These are phyloP conservation scores for Leptothorax acervorum DNA, from an alignment of 2,888 invertebrate species.

Conservation along the genomic window DNA sequence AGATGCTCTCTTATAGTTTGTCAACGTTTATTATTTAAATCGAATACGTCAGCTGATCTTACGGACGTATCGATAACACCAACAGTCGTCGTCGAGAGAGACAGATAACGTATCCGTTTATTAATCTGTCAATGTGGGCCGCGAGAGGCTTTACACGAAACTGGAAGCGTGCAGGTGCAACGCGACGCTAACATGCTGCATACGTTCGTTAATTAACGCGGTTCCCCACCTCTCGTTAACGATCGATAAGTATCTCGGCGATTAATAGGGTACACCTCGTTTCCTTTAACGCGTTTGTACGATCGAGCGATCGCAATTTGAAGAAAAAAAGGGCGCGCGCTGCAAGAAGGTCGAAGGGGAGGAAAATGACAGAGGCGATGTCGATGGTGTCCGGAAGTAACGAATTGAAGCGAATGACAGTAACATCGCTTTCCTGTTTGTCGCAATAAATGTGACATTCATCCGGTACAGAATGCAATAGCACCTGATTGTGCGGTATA, in stretches of 20 bases:
- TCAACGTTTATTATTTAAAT: slow-evolving; percentile 23
- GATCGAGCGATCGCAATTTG: slow-evolving; percentile 1
- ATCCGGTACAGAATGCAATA: neutral
- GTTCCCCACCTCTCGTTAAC: slow-evolving; percentile 62
- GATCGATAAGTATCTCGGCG: slow-evolving; percentile 66
- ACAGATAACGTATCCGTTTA: slow-evolving; percentile 61
- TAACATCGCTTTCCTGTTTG: neutral
- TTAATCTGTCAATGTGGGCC: slow-evolving; percentile 68
- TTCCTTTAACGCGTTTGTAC: slow-evolving; percentile 47
- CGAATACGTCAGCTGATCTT: neutral
- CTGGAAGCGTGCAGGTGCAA: slow-evolving; percentile 72
- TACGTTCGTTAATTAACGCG: slow-evolving; percentile 67
- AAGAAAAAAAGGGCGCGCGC: neutral
- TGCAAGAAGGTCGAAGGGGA: neutral
- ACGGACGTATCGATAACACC: neutral
- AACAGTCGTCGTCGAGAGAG: neutral
- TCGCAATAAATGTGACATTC: neutral
- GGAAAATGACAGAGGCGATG: neutral
- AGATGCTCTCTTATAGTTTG: neutral
- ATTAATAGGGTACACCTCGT: slow-evolving; percentile 69
- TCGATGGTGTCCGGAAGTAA: slow-evolving; percentile 23
- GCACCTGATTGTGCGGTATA: neutral
- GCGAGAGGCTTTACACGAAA: slow-evolving; percentile 65
- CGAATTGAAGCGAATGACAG: slow-evolving; percentile 11
- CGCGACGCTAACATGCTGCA: slow-evolving; percentile 54